Evolutionary conservation across 2,113 vertebrate genomes (phyloP), one percentile per base, ranked within the genome.

Genomic region (Psilopogon haemacephalus): DNA sequence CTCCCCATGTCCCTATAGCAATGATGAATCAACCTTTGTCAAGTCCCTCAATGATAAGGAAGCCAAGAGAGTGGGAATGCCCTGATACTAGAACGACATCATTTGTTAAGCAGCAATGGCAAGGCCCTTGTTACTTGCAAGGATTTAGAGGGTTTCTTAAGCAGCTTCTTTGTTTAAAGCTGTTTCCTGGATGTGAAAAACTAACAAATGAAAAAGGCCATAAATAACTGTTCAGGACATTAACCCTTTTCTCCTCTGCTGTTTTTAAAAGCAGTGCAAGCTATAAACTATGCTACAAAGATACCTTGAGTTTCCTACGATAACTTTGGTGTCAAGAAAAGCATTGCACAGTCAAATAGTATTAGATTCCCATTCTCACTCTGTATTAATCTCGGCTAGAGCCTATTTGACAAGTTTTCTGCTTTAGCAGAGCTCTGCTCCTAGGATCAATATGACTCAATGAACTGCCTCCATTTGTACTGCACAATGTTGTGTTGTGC

Each of bases 161-260:
- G 75, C 63, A 76, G 64, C 68, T 74, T 55, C 82, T 91, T 84
- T 91, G 69, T 89, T 88, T 80, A 74, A 88, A 77, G 62, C 69
- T 91, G 42, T 40, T 93, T 91, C 87, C 79, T 86, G 65, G 38
- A 88, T 77, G 48, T 58, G 30, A 84, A 80, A 89, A 91, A 81
- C 75, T 48, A 88, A 89, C 28, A 83, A 64, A 64, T n/a, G 65
- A 76, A 82, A 89, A 90, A 92, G 52, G 44, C 62, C 60, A 58
- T 64, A 93, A 94, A 82, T 87, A 94, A 90, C 71, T 64, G 56
- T 35, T 89, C 60, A 56, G 65, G 64, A 81, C 64, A 70, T 96
- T 91, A 95, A 96, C 94, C 89, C 87, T 81, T 95, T 77, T 93
- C 65, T 94, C 69, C 62, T 70, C 68, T 30, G 77, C 75, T 86